Conservation (phyloP, 2,797 vertebrate species). For the Oreochromis mossambicus region DNA sequence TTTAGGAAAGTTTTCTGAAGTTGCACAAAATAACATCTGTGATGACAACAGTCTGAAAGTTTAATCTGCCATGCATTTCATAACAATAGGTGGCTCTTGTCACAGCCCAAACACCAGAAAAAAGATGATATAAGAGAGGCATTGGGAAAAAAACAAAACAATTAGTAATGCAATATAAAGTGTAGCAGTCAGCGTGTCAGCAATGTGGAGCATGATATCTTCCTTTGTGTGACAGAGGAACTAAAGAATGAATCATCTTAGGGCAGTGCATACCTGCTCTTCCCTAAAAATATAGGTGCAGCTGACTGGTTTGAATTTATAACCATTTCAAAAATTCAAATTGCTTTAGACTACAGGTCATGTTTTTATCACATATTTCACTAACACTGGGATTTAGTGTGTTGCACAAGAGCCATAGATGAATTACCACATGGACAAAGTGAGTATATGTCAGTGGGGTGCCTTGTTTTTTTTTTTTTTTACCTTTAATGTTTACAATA, state of each 20-base stretch:
- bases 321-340: background rate
- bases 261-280: background rate
- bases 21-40: background rate
- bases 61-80: background rate
- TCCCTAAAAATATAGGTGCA: background rate
- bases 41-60: background rate
- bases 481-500: background rate
- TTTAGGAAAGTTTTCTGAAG: background rate
- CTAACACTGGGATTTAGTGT: background rate
- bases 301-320: background rate
- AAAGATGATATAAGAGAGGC: background rate
- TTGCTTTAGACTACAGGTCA: background rate
- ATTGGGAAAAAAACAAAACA: accelerated
- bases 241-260: background rate
- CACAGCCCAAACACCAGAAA: background rate
- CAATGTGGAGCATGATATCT: background rate
- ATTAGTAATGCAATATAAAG: background rate
- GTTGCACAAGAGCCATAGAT: background rate
- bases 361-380: background rate
- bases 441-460: background rate
- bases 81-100: background rate
- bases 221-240: background rate
- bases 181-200: background rate
- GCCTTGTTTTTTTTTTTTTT: background rate
- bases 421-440: background rate